These are phyloP conservation scores for Montipora capitata DNA, from an alignment of 92 coral and sea anemone species.

Conservation along the genomic window DNA sequence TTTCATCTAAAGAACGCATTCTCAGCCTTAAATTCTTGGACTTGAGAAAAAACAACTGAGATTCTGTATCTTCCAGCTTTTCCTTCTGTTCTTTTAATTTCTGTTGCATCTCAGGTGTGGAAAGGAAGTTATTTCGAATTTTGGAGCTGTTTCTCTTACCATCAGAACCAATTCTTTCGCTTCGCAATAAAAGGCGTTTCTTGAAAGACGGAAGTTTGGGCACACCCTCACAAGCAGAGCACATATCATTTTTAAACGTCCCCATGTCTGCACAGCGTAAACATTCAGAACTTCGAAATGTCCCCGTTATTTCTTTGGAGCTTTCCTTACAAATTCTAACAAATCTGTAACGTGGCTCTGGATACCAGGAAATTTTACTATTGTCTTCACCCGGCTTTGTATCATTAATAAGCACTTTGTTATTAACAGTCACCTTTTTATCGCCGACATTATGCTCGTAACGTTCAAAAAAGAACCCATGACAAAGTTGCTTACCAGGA, in stretches of 20 bases:
- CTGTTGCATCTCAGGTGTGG: not conserved
- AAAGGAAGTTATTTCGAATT: conserved; percentile 14
- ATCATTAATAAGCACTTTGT: conserved; percentile 34
- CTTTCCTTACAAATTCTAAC: not conserved
- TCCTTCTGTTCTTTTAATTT: conserved; percentile 22
- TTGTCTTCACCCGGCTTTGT: conserved; percentile 45
- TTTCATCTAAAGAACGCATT: conserved; percentile 30
- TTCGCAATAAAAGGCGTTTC: conserved; percentile 34
- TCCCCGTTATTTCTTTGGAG: not conserved
- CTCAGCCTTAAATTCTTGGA: conserved; percentile 25
- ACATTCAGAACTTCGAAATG: too few species aligned
- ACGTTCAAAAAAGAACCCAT: conserved; percentile 22
- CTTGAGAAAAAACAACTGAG: not conserved
- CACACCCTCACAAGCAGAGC: too few species aligned
- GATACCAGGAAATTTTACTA: conserved; percentile 56
- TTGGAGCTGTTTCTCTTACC: not conserved
- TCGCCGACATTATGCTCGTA: conserved; percentile 2
- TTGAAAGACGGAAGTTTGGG: conserved; percentile 45
- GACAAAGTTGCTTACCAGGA: conserved; percentile 47
- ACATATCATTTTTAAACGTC: too few species aligned
- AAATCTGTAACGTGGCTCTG: conserved; percentile 37
- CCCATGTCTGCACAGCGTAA: too few species aligned
- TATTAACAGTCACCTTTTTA: conserved; percentile 16
- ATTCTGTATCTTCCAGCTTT: conserved; percentile 11
- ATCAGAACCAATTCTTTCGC: not conserved